phyloP scores from a whole-genome alignment of 2,888 invertebrate genomes.

The Eupithecia abbreviata region DNA sequence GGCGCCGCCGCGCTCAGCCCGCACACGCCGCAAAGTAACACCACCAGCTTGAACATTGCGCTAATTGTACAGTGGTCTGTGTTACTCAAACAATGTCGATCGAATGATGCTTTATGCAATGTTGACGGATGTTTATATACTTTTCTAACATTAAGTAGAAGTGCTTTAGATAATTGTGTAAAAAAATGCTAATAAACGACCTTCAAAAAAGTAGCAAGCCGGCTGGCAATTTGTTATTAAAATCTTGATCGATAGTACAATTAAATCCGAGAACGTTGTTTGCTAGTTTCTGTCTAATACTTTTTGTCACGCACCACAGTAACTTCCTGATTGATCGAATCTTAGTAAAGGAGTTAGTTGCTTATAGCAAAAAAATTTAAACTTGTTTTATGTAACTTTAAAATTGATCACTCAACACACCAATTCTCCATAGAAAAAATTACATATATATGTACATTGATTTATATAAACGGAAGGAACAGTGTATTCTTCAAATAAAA shows the following conservation, averaged over 20 bases:
- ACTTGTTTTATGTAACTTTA: background rate
- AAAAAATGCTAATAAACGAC: conserved; percentile 68
- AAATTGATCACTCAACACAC: background rate
- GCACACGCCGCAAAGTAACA: conserved; percentile 84
- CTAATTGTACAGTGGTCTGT: conserved; percentile 64
- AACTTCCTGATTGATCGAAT: conserved; percentile 35
- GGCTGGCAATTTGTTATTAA: conserved; percentile 28
- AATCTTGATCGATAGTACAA: conserved; percentile 30
- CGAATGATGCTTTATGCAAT: conserved; percentile 68
- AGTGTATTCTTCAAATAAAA: conserved; percentile 7
- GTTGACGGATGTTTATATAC: conserved; percentile 70
- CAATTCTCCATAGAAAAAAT: background rate
- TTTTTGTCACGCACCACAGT: conserved; percentile 26
- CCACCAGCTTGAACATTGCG: conserved; percentile 82
- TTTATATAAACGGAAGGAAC: background rate
- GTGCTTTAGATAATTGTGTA: conserved; percentile 52
- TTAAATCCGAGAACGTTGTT: conserved; percentile 2
- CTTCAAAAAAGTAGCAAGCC: conserved; percentile 57
- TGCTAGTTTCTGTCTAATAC: conserved; percentile 3
- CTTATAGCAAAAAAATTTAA: background rate
- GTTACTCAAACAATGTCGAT: conserved; percentile 68
- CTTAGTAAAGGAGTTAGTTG: background rate
- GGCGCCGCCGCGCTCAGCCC: conserved; percentile 74
- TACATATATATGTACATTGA: background rate
- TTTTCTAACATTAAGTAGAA: conserved; percentile 34